Evolutionary conservation across 2,888 invertebrate species (phyloP), one percentile per base, ranked within the genome.

Genomic region (Synergus umbraculus): DNA sequence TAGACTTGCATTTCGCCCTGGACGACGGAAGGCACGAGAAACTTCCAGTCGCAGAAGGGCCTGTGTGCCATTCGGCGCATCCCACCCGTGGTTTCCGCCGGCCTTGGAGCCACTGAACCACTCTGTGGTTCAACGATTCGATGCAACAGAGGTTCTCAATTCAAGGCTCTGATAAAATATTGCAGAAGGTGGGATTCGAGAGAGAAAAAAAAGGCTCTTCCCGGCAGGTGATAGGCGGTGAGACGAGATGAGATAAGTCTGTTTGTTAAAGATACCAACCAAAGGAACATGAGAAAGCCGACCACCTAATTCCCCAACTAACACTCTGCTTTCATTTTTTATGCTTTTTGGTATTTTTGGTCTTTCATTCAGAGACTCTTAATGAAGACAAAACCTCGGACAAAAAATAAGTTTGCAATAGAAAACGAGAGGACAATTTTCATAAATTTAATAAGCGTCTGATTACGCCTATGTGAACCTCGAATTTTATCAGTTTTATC

Each of bases 41-140:
- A 79, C 83, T 83, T 83, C 79, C 79, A 78, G 69, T 81, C 79
- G 80, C 78, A 78, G 77, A 79, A 80, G 82, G 82, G 80, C 86
- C 83, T 80, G 84, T 65, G 83, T 77, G 82, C 83, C 83, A 85
- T 78, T 76, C 79, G 80, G 85, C 87, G 86, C 89, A 89, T 90
- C 90, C 89, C 90, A 90, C 90, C 91, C 91, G 90, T 90, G 89
- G 90, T 92, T 92, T 92, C 91, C 91, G 91, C 90, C 92, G 92
- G 91, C 92, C 92, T 92, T 92, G 92, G 91, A 92, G 92, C 92
- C 92, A 92, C 92, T 92, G 92, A 92, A 92, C 92, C 92, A 92
- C 92, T 92, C 90, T 88, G 92, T 90, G 91, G 92, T 92, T 92
- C 92, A 92, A 92, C 92, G 92, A 91, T 92, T 92, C 90, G 91